Evolutionary conservation across 2,113 vertebrate species (phyloP).

Genomic region (Oxyura jamaicensis): DNA sequence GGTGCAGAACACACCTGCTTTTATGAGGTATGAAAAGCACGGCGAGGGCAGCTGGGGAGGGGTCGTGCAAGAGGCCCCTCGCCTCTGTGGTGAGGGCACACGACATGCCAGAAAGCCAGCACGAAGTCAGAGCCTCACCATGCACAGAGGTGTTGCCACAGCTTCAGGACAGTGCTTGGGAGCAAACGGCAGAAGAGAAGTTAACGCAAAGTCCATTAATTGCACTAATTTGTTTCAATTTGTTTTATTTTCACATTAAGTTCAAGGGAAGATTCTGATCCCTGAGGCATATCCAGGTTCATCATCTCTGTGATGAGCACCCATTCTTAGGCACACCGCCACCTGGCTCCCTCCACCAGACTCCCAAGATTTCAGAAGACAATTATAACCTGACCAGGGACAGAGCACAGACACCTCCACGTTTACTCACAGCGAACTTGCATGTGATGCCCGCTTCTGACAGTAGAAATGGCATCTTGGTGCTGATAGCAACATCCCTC

Average conservation of each 20-base stretch:
- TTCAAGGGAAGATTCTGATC: not conserved
- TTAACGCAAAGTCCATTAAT: not conserved
- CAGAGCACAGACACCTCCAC: not conserved
- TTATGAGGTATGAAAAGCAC: not conserved
- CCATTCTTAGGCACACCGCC: not conserved
- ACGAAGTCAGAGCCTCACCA: rapidly evolving
- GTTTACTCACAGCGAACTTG: not conserved
- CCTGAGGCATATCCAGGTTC: not conserved
- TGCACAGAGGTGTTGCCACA: not conserved
- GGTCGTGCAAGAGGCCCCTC: too few relatives aligned
- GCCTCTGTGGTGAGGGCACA: too few relatives aligned
- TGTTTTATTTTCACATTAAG: not conserved
- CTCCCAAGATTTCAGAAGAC: not conserved
- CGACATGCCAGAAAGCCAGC: too few relatives aligned
- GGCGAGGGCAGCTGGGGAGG: not conserved
- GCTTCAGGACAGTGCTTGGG: not conserved
- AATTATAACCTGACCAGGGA: rapidly evolving
- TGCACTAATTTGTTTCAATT: not conserved
- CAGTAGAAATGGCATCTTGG: not conserved
- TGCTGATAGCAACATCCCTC: too few relatives aligned
- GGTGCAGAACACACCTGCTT: not conserved
- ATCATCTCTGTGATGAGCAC: rapidly evolving
- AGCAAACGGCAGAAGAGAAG: not conserved
- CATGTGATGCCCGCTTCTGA: not conserved
- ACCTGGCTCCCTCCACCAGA: not conserved